A percentile compares a stretch with the other conserved stretches of the same genome.
These are phyloP conservation scores for Myotis davidii DNA, from an alignment of 2,113 vertebrate genomes.

Conservation along the genomic window DNA sequence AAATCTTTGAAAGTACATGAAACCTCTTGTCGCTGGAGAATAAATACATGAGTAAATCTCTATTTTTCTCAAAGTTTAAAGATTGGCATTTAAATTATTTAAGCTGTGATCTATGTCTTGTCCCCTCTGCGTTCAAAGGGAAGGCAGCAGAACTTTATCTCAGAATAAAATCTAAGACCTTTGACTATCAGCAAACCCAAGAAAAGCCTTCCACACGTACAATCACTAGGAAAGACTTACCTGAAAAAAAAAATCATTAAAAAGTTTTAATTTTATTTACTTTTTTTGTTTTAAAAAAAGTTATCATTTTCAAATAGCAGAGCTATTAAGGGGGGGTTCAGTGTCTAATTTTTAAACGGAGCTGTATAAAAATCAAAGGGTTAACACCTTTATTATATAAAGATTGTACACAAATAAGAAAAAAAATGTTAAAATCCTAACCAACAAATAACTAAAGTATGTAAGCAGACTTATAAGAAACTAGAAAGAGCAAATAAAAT, in stretches of 20 bases:
- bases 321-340: neutral
- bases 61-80: neutral
- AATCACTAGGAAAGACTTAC: neutral
- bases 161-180: conserved; percentile 24
- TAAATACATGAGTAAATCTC: neutral
- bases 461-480: neutral
- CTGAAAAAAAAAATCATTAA: neutral
- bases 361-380: neutral
- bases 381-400: neutral
- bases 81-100: neutral
- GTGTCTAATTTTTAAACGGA: neutral
- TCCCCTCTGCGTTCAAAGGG: neutral
- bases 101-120: neutral
- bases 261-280: neutral
- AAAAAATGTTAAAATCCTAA: neutral
- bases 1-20: neutral
- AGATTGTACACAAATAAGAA: neutral
- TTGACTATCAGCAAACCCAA: neutral
- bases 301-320: conserved; percentile 13
- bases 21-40: neutral
- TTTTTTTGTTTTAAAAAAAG: neutral
- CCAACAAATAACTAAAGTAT: neutral
- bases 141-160: neutral
- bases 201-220: neutral
- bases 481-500: neutral